These are phyloP conservation scores for Philopedon plagiatum DNA, from an alignment of 2,888 invertebrate species.

Conservation along the genomic window DNA sequence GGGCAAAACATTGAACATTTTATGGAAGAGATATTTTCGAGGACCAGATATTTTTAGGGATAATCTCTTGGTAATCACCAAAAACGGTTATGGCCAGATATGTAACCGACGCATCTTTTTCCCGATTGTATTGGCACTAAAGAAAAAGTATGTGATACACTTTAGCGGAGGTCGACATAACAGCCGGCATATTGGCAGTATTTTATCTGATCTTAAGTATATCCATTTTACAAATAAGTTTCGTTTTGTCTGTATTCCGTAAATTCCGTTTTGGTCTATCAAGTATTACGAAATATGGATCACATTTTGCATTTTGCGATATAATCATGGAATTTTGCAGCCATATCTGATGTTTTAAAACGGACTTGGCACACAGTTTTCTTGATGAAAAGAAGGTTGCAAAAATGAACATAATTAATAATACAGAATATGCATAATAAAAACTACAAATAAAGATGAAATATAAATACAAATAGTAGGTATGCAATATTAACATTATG, in stretches of 20 bases:
- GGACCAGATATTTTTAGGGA: constrained; percentile 38
- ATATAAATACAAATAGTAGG: no score
- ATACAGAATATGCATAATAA: no score
- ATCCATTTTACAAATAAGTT: constrained; percentile 18
- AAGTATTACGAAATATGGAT: no score
- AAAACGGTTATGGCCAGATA: constrained; percentile 40
- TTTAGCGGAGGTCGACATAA: constrained; percentile 30
- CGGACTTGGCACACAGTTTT: no score
- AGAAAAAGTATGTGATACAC: constrained; percentile 40
- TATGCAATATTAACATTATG: no score
- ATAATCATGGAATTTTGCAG: no score
- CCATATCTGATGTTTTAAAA: no score
- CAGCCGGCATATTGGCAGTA: constrained; percentile 18
- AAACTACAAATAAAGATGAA: no score
- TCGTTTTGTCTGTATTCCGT: not conserved
- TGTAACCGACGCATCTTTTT: constrained; percentile 40
- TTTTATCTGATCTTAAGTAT: constrained; percentile 27
- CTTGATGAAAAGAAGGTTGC: no score
- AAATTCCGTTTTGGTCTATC: no score
- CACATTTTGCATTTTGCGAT: no score
- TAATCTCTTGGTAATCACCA: constrained; percentile 38
- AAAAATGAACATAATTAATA: no score
- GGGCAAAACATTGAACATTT: constrained; percentile 42
- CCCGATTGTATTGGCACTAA: constrained; percentile 39
- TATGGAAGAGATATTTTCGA: constrained; percentile 35